These are phyloP conservation scores for Drosophila buzzatii DNA, from an alignment of 2,888 invertebrate species.

Conservation along the genomic window DNA sequence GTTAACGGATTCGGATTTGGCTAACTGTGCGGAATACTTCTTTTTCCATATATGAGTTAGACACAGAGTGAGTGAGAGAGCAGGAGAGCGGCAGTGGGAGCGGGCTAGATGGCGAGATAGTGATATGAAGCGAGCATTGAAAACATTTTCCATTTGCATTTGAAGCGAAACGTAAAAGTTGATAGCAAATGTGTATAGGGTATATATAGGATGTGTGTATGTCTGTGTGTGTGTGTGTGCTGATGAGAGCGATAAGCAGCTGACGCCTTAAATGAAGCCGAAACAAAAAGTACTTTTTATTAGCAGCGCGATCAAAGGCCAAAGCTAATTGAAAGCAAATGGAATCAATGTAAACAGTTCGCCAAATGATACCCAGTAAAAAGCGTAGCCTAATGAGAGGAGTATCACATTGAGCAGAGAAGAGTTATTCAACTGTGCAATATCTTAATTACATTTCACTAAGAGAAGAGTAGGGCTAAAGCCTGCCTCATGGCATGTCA, in stretches of 20 bases:
- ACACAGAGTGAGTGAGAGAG: background rate
- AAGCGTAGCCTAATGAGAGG: background rate
- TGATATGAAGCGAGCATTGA: constrained; percentile 37
- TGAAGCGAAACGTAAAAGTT: constrained; percentile 52
- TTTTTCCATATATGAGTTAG: background rate
- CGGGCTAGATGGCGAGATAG: background rate
- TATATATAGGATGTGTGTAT: background rate
- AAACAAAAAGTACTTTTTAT: constrained; percentile 5
- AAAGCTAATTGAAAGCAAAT: constrained; percentile 9
- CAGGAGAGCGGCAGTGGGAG: background rate
- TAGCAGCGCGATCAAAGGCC: constrained; percentile 6
- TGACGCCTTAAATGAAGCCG: constrained; percentile 5
- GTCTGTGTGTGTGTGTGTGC: background rate
- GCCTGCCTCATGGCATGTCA: no score
- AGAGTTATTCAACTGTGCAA: background rate
- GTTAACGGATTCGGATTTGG: constrained; percentile 49
- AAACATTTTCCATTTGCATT: constrained; percentile 63
- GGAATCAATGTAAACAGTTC: background rate
- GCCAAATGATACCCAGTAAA: background rate
- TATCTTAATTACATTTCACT: background rate
- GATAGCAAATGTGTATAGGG: constrained; percentile 15
- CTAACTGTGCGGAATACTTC: constrained; percentile 51
- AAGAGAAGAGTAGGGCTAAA: no score
- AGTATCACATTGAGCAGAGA: background rate
- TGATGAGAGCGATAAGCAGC: constrained; percentile 10